These are phyloP conservation scores for Taphrorychus bicolor DNA, from an alignment of 2,888 invertebrate species.

Conservation along the genomic window DNA sequence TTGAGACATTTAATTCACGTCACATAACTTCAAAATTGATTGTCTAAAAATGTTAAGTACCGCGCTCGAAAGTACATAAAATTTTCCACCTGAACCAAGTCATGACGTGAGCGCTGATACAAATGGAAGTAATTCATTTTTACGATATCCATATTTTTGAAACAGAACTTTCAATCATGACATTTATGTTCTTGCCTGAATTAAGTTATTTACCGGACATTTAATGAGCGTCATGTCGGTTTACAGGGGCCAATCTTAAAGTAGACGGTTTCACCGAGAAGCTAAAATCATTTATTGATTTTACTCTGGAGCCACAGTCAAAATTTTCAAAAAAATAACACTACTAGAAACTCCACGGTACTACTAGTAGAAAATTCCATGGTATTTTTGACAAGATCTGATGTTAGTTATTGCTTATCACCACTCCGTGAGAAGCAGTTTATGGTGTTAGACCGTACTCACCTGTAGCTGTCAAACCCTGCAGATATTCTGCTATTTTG, in stretches of 20 bases:
- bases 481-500: too few relatives aligned
- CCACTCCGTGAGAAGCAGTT: too few relatives aligned
- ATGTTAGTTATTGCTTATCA: too few relatives aligned
- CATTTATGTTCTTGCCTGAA: conserved; percentile 30
- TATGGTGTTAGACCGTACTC: too few relatives aligned
- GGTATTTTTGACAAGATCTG: too few relatives aligned
- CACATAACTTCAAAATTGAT: conserved; percentile 24
- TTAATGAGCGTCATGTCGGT: conserved; percentile 21
- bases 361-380: too few relatives aligned
- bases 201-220: conserved; percentile 29
- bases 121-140: conserved; percentile 34
- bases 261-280: too few relatives aligned
- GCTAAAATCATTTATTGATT: too few relatives aligned
- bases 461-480: too few relatives aligned
- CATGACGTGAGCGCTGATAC: conserved; percentile 32
- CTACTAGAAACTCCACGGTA: too few relatives aligned
- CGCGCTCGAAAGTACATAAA: conserved; percentile 23
- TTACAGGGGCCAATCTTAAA: conserved; percentile 10
- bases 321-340: too few relatives aligned
- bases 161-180: conserved; percentile 32
- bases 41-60: conserved; percentile 27
- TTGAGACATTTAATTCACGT: conserved; percentile 11
- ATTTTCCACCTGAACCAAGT: conserved; percentile 27
- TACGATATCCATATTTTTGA: conserved; percentile 37
- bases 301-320: too few relatives aligned